phyloP scores from a whole-genome alignment of 2,797 vertebrate species.

The Carduelis carduelis region DNA sequence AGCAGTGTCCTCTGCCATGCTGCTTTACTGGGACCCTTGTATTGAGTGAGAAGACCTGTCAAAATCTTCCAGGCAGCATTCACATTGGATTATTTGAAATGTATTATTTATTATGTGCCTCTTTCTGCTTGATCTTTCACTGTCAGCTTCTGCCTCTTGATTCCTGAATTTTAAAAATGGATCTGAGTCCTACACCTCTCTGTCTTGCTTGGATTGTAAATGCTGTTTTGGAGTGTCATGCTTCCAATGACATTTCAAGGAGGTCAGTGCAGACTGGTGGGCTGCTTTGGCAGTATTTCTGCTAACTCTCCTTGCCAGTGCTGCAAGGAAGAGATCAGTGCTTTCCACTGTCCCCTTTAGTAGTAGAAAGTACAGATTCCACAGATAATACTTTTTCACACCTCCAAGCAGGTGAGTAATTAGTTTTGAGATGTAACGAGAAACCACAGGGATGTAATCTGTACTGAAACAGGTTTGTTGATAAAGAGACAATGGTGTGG shows the following conservation, averaged over 20 bases:
- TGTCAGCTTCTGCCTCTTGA: not conserved
- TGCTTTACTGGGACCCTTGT: not conserved
- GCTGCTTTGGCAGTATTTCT: not conserved
- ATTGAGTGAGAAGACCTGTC: not conserved
- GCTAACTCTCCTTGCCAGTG: not conserved
- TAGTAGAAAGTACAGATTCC: not conserved
- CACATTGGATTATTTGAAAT: not conserved
- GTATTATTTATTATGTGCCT: not conserved
- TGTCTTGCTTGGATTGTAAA: not conserved
- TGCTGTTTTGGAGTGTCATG: not conserved
- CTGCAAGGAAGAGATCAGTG: not conserved
- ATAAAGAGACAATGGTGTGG: not conserved
- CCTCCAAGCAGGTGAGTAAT: not conserved
- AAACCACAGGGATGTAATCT: not conserved
- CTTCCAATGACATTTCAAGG: not conserved
- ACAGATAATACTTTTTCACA: not conserved
- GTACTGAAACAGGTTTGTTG: not conserved
- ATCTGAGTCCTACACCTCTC: not conserved
- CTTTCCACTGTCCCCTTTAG: not conserved
- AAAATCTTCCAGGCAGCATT: not conserved
- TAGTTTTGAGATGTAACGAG: not conserved
- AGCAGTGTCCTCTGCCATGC: not conserved
- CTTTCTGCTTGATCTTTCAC: not conserved
- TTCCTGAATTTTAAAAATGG: not conserved
- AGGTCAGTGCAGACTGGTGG: not conserved